A percentile compares a stretch with the other conserved stretches of the same genome.
phyloP scores from a whole-genome alignment of 2,113 vertebrate species.

The Trichomycterus rosablanca region DNA sequence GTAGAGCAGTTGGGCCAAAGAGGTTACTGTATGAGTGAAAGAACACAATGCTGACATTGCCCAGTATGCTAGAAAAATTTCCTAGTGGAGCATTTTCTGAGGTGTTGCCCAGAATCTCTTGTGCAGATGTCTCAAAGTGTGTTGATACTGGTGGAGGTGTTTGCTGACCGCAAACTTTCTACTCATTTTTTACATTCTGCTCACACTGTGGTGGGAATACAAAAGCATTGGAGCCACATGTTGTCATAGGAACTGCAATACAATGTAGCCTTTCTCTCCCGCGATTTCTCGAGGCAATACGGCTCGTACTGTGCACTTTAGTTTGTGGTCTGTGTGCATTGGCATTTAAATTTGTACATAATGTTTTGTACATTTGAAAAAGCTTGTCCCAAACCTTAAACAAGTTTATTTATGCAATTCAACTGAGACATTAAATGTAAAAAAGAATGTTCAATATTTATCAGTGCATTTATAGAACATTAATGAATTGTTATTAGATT shows the following conservation, averaged over 20 bases:
- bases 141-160: not conserved
- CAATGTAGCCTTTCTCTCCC: conserved; percentile 35
- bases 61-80: too few relatives aligned
- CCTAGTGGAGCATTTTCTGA: not conserved
- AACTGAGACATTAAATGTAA: too few relatives aligned
- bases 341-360: not conserved
- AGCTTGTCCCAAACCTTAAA: too few relatives aligned
- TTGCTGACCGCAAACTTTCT: not conserved
- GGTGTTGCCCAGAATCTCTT: not conserved
- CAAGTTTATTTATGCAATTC: too few relatives aligned
- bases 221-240: conserved; percentile 24
- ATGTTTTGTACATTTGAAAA: not conserved
- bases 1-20: not conserved
- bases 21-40: too few relatives aligned
- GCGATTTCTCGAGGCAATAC: not conserved
- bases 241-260: conserved; percentile 48
- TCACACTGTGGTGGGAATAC: conserved; percentile 5
- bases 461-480: too few relatives aligned
- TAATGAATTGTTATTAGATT: too few relatives aligned
- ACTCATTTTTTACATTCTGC: too few relatives aligned
- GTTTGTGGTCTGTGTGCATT: conserved; percentile 1
- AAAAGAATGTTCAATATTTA: too few relatives aligned
- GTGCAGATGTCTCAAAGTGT: not conserved
- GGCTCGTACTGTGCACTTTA: not conserved
- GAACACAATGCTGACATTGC: too few relatives aligned